These are phyloP conservation scores for Oophaga sylvatica DNA, from an alignment of 2,797 vertebrate genomes.

Conservation along the genomic window DNA sequence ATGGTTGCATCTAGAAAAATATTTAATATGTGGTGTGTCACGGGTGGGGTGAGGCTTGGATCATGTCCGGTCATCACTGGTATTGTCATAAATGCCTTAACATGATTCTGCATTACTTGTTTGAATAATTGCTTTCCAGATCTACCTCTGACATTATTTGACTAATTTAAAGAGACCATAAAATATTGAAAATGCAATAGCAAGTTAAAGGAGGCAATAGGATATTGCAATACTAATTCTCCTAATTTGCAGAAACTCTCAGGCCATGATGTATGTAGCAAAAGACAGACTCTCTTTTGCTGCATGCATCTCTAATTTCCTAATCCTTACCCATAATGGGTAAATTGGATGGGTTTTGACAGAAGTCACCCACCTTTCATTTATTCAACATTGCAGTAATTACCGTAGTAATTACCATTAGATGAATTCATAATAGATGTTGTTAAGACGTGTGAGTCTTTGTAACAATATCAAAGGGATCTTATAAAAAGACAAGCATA, in stretches of 20 bases:
- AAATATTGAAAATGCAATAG: neutral
- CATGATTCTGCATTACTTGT: conserved; percentile 90
- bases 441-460: too few relatives aligned
- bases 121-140: conserved; percentile 73
- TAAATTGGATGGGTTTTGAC: neutral
- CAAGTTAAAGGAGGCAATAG: neutral
- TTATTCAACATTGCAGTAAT: too few relatives aligned
- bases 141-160: neutral
- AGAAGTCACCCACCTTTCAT: neutral
- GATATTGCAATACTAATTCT: neutral
- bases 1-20: neutral
- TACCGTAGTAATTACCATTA: too few relatives aligned
- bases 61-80: conserved; percentile 83
- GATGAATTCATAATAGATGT: too few relatives aligned
- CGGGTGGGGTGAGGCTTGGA: neutral
- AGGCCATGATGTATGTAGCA: too few relatives aligned
- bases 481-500: too few relatives aligned
- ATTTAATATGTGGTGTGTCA: neutral
- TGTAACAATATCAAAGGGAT: too few relatives aligned
- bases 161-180: neutral
- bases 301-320: too few relatives aligned
- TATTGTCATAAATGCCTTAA: conserved; percentile 82
- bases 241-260: too few relatives aligned
- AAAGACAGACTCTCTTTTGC: too few relatives aligned
- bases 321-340: too few relatives aligned